Evolutionary conservation across 2,797 vertebrate species (phyloP).

Genomic region (Karalla daura): DNA sequence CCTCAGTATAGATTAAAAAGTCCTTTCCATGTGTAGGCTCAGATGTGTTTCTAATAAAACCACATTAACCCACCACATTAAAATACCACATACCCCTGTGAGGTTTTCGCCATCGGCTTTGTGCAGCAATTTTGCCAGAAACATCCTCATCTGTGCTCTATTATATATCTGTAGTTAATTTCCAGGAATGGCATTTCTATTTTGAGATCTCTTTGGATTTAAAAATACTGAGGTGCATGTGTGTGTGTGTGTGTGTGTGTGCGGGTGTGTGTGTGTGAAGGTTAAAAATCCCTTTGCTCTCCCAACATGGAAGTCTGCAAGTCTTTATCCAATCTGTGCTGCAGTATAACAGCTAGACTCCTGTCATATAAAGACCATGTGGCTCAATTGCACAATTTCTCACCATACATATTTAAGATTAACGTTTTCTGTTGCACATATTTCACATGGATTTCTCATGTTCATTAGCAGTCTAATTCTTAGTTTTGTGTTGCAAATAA

Average conservation of each 20-base stretch:
- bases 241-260: slow-evolving; percentile 14
- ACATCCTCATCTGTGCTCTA: slow-evolving; percentile 49
- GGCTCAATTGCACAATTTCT: slow-evolving; percentile 3
- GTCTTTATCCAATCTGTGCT: slow-evolving; percentile 57
- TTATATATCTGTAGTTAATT: slow-evolving; percentile 46
- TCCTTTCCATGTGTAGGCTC: not conserved
- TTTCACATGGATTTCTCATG: too few relatives aligned
- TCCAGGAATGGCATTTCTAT: slow-evolving; percentile 37
- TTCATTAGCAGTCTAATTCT: not conserved
- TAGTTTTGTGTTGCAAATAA: too few relatives aligned
- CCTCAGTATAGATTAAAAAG: slow-evolving; percentile 11
- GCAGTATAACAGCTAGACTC: slow-evolving; percentile 38
- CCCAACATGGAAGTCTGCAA: slow-evolving; percentile 52
- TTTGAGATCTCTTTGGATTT: slow-evolving; percentile 45
- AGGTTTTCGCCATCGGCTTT: slow-evolving; percentile 7
- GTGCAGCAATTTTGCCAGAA: not conserved
- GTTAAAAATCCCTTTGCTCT: slow-evolving; percentile 45
- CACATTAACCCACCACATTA: not conserved
- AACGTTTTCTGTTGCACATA: not conserved
- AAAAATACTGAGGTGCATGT: not conserved
- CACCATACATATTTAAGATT: not conserved
- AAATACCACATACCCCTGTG: not conserved
- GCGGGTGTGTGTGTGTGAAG: slow-evolving; percentile 16
- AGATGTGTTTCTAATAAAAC: not conserved
- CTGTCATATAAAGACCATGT: slow-evolving; percentile 14